A percentile compares a stretch with the other conserved stretches of the same genome.
Evolutionary conservation across 2,113 vertebrate genomes (phyloP).

Genomic region (Oreocharis arfaki): DNA sequence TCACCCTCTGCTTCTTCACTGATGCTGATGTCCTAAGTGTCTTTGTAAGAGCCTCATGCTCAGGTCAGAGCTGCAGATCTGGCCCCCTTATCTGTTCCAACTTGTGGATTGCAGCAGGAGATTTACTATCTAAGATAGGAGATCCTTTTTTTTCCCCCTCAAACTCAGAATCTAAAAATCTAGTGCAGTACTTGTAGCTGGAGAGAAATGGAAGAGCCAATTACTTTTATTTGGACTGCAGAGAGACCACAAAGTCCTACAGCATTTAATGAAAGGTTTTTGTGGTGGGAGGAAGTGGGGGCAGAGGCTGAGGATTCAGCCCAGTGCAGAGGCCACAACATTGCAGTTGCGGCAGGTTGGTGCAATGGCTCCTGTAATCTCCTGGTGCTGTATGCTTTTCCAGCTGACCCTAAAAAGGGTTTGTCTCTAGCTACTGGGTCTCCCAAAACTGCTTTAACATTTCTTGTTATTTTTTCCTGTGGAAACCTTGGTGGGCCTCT

Average conservation of each 20-base stretch:
- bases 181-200: neutral
- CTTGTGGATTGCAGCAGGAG: neutral
- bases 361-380: slow-evolving; percentile 37
- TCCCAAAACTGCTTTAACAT: slow-evolving; percentile 2
- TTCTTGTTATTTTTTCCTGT: slow-evolving; percentile 10
- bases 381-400: slow-evolving; percentile 40
- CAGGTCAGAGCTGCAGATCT: neutral
- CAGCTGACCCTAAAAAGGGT: slow-evolving; percentile 47
- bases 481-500: slow-evolving; percentile 40
- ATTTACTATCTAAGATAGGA: neutral
- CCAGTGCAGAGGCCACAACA: slow-evolving; percentile 34
- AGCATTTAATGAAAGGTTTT: neutral
- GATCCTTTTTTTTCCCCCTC: neutral
- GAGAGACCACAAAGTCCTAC: neutral
- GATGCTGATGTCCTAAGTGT: neutral
- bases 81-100: neutral
- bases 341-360: neutral
- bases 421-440: slow-evolving; percentile 54
- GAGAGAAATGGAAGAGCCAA: neutral
- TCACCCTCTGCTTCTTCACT: neutral
- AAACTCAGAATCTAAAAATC: neutral
- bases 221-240: neutral
- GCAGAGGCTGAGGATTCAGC: slow-evolving; percentile 7
- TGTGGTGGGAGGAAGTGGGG: neutral
- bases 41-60: neutral